phyloP scores from a whole-genome alignment of 2,888 invertebrate genomes.

The Drosophila recens region DNA sequence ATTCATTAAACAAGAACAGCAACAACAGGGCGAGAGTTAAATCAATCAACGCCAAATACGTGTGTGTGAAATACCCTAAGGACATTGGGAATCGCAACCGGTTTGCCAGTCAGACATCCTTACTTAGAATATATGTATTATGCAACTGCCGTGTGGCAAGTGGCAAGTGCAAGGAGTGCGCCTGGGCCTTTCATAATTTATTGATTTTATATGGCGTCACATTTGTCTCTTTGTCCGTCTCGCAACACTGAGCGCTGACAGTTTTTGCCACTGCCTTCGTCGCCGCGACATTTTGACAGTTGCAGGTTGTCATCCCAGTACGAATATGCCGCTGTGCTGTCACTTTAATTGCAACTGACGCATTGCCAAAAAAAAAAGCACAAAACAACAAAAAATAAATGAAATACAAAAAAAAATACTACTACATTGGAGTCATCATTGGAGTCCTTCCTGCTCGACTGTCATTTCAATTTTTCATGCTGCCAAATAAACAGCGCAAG shows the following conservation, averaged over 20 bases:
- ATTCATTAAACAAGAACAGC: slow-evolving; percentile 66
- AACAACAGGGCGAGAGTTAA: slow-evolving; percentile 51
- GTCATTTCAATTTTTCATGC: slow-evolving; percentile 74
- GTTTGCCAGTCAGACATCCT: slow-evolving; percentile 46
- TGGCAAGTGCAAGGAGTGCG: slow-evolving; percentile 41
- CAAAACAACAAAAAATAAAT: slow-evolving; percentile 11
- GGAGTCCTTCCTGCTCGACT: slow-evolving; percentile 47
- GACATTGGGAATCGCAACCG: slow-evolving; percentile 60
- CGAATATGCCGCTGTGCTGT: slow-evolving; percentile 48
- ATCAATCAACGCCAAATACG: slow-evolving; percentile 80
- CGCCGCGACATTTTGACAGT: slow-evolving; percentile 61
- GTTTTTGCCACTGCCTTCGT: slow-evolving; percentile 71
- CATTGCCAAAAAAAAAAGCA: slow-evolving; percentile 68
- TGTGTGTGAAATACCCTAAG: slow-evolving; percentile 61
- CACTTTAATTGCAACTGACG: slow-evolving; percentile 81
- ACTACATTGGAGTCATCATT: slow-evolving; percentile 16
- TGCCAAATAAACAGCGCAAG: slow-evolving; percentile 66
- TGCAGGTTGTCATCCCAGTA: slow-evolving; percentile 58
- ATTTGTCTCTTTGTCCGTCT: slow-evolving; percentile 75
- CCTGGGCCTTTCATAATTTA: slow-evolving; percentile 69
- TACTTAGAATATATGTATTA: slow-evolving; percentile 75
- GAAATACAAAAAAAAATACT: background rate
- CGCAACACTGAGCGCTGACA: slow-evolving; percentile 69
- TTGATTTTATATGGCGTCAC: slow-evolving; percentile 82
- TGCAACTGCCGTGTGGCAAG: slow-evolving; percentile 50